phyloP scores from a whole-genome alignment of 1,140 invertebrate species.

The Caenorhabditis brenneri region DNA sequence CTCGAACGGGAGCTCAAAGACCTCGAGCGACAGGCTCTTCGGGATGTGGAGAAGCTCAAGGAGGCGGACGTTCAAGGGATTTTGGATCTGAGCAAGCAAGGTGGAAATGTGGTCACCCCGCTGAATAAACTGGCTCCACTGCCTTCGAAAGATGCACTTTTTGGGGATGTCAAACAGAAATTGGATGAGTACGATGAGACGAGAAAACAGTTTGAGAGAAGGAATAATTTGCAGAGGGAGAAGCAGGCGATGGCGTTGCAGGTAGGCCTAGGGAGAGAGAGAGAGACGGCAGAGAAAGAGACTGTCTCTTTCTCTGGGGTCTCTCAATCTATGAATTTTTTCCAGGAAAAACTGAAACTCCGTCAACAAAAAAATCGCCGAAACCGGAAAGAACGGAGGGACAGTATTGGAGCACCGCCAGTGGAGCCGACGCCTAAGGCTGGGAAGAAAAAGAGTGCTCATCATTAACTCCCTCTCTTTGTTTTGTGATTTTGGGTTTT shows the following conservation, averaged over 20 bases:
- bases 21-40: constrained; percentile 63
- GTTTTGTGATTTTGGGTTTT: no score
- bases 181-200: constrained; percentile 62
- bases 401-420: constrained; percentile 17
- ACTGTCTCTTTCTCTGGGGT: not conserved
- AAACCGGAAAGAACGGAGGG: constrained; percentile 57
- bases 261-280: no score
- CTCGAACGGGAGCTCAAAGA: constrained; percentile 62
- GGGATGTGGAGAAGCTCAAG: constrained; percentile 61
- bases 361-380: constrained; percentile 59
- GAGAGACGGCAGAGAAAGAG: no score
- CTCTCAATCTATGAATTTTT: not conserved
- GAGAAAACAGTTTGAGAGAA: constrained; percentile 58
- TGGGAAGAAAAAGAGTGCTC: constrained; percentile 37
- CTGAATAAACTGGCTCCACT: constrained; percentile 61
- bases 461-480: no score
- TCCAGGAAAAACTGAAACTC: constrained; percentile 59
- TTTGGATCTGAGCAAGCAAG: constrained; percentile 60
- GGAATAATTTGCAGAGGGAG: constrained; percentile 60
- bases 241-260: constrained; percentile 63
- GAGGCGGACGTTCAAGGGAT: constrained; percentile 61
- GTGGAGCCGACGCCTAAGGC: not conserved
- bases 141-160: constrained; percentile 62
- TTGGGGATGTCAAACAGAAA: constrained; percentile 65
- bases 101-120: constrained; percentile 59